Conservation (phyloP, 2,888 invertebrate genomes). For the Galerucella calmariensis region DNA sequence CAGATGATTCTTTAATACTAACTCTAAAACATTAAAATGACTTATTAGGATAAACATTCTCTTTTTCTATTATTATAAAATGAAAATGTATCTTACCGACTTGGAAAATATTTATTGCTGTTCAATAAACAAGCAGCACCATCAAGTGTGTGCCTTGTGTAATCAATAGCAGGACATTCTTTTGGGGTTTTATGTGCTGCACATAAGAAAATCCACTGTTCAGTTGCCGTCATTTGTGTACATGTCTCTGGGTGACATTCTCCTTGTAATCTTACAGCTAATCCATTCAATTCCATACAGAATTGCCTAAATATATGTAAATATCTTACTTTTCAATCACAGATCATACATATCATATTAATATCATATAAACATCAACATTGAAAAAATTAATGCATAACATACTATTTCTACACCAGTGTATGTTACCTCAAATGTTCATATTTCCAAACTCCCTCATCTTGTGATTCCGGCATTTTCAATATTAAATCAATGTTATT, state of each 20-base stretch:
- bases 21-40: constrained; percentile 74
- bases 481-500: constrained; percentile 93
- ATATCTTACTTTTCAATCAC: no score
- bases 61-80: neutral
- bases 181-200: constrained; percentile 99
- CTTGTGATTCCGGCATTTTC: constrained; percentile 96
- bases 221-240: constrained; percentile 99
- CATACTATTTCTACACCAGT: neutral
- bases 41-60: neutral
- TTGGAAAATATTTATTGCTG: constrained; percentile 99
- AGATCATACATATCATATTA: no score
- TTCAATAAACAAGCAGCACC: constrained; percentile 98
- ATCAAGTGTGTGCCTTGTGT: constrained; percentile 97
- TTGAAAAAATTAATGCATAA: no score
- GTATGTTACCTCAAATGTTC: constrained; percentile 87
- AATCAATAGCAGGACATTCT: constrained; percentile 99
- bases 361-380: no score
- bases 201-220: constrained; percentile 99
- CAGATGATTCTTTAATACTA: constrained; percentile 98
- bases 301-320: constrained; percentile 78
- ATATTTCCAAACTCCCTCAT: constrained; percentile 99
- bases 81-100: constrained; percentile 74
- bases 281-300: constrained; percentile 99
- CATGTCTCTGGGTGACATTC: constrained; percentile 98
- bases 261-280: constrained; percentile 94